phyloP scores from a whole-genome alignment of 1,140 invertebrate species.

The Neodiprion pinetum region DNA sequence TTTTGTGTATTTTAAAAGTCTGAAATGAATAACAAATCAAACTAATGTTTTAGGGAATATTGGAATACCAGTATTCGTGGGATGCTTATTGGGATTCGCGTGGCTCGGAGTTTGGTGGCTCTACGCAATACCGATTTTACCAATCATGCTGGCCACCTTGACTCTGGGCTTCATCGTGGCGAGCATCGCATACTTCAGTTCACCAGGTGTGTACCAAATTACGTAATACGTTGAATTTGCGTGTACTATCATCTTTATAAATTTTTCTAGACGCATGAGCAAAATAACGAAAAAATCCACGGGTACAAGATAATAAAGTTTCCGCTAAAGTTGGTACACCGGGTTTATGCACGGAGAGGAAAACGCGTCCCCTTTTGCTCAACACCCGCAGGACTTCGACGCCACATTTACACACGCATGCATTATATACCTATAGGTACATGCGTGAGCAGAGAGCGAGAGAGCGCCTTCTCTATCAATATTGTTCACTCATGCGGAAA shows the following conservation, averaged over 20 bases:
- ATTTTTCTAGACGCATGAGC: no score
- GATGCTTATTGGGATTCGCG: constrained; percentile 5
- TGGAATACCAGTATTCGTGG: constrained; percentile 21
- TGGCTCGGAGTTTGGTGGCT: constrained; percentile 51
- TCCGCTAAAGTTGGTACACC: background rate
- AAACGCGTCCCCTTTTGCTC: background rate
- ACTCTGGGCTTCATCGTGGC: constrained; percentile 65
- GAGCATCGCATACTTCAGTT: constrained; percentile 62
- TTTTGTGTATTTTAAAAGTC: no score
- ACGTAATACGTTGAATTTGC: background rate
- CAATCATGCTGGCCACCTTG: constrained; percentile 64
- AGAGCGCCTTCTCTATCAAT: constrained; percentile 54
- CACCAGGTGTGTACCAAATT: constrained; percentile 61
- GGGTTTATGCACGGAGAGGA: background rate
- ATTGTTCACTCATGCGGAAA: constrained; percentile 60
- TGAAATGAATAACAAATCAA: no score
- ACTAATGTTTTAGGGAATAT: constrained; percentile 25
- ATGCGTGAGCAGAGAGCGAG: constrained; percentile 43
- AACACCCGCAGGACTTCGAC: background rate
- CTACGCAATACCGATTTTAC: constrained; percentile 65
- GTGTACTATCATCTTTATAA: background rate
- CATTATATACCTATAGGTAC: constrained; percentile 12
- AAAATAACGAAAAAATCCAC: background rate
- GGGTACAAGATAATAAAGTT: background rate
- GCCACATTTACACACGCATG: background rate